Evolutionary conservation across 2,888 invertebrate species (phyloP).

Genomic region (Halocaridina rubra): DNA sequence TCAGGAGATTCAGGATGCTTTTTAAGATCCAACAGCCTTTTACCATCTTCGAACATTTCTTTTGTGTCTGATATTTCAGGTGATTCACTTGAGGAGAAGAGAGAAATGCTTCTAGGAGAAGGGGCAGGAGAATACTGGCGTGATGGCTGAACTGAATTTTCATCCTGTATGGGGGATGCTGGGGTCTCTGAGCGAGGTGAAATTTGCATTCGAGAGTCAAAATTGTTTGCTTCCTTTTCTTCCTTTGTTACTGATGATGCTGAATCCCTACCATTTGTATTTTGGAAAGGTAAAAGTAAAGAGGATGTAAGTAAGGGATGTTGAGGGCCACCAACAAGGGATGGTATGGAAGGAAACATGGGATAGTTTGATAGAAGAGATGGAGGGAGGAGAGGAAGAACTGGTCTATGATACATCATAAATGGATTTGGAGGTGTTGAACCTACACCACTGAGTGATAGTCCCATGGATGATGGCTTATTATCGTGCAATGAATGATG

Average conservation of each 20-base stretch:
- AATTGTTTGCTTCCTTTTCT: conserved; percentile 33
- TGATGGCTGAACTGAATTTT: conserved; percentile 16
- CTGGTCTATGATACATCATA: conserved; percentile 62
- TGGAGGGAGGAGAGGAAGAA: conserved; percentile 63
- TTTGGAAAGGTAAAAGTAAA: conserved; percentile 62
- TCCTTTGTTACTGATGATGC: conserved; percentile 29
- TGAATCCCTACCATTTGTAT: conserved; percentile 17
- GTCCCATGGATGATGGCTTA: conserved; percentile 68
- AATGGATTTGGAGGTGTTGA: conserved; percentile 60
- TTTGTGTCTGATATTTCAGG: conserved; percentile 34
- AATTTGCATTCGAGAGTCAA: conserved; percentile 17
- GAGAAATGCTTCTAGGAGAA: conserved; percentile 73
- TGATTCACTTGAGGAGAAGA: background rate
- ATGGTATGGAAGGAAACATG: conserved; percentile 58
- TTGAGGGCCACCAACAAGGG: conserved; percentile 61
- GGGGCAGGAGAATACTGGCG: conserved; percentile 66
- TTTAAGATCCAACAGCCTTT: too few relatives aligned
- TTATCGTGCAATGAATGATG: conserved; percentile 68
- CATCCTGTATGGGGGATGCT: conserved; percentile 29
- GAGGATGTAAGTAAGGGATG: conserved; percentile 63
- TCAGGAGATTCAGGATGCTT: conserved; percentile 5
- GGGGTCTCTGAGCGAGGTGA: conserved; percentile 29
- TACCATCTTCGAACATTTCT: conserved; percentile 13
- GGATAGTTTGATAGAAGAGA: conserved; percentile 62
- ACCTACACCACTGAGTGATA: conserved; percentile 65